A percentile compares a stretch with the other conserved stretches of the same genome.
phyloP scores from a whole-genome alignment of 2,797 vertebrate genomes.

The Tadarida brasiliensis region DNA sequence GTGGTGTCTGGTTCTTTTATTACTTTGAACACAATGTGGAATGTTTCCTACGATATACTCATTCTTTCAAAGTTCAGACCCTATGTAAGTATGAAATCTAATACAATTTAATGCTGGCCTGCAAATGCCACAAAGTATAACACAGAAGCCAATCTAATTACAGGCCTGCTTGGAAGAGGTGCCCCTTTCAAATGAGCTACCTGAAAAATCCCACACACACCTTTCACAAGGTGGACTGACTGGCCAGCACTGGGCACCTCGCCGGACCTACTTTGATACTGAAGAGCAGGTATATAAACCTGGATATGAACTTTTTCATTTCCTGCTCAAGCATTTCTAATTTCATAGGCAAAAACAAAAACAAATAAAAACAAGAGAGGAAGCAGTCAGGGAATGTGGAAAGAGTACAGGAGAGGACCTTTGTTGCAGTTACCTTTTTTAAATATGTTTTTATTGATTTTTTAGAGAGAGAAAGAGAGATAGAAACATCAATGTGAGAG shows the following conservation, averaged over 20 bases:
- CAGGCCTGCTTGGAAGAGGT: not conserved
- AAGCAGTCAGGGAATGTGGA: not conserved
- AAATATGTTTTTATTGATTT: no score
- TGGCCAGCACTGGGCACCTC: fast-evolving
- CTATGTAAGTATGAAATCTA: not conserved
- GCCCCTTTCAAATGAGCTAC: not conserved
- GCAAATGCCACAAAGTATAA: not conserved
- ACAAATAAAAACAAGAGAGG: not conserved
- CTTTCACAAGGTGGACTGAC: not conserved
- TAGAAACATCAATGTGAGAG: no score
- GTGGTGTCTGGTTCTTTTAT: not conserved
- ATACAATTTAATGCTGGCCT: not conserved
- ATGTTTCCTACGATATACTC: not conserved
- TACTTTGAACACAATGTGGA: no score
- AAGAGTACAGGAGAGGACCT: not conserved
- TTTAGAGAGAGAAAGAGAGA: no score
- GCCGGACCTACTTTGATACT: not conserved
- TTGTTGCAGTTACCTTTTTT: fast-evolving
- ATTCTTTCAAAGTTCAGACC: not conserved
- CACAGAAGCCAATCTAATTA: not conserved
- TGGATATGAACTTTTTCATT: not conserved
- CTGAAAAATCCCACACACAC: not conserved
- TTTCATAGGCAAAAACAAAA: slow-evolving; percentile 36
- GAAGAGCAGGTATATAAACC: not conserved
- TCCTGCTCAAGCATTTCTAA: slow-evolving; percentile 11